A percentile compares a stretch with the other conserved stretches of the same genome.
Evolutionary conservation across 2,888 invertebrate species (phyloP).

Genomic region (Syrphus vitripennis): DNA sequence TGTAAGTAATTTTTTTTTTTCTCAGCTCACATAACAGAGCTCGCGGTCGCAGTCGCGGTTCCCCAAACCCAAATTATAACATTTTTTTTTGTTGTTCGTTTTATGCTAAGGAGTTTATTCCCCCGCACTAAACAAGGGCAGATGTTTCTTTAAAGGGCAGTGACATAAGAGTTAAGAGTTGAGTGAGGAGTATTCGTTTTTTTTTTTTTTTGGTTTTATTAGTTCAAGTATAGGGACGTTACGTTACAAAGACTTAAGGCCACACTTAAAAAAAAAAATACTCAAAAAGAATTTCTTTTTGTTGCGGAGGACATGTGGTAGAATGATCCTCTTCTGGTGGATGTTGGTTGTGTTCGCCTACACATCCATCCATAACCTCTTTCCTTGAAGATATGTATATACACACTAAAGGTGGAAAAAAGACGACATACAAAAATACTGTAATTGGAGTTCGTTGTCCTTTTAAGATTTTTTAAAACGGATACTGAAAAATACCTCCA

Average conservation of each 20-base stretch:
- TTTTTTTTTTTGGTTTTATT: constrained; percentile 52
- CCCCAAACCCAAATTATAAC: constrained; percentile 58
- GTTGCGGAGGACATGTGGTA: constrained; percentile 63
- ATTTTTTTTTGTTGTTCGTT: constrained; percentile 25
- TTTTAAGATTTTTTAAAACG: constrained; percentile 11
- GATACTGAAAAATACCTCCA: neutral
- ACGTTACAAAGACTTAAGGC: constrained; percentile 13
- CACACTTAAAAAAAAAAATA: constrained; percentile 27
- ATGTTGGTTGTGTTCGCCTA: constrained; percentile 24
- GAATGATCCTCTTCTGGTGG: constrained; percentile 26
- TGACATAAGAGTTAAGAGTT: constrained; percentile 47
- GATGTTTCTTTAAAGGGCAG: constrained; percentile 61
- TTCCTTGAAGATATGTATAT: neutral
- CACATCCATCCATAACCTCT: constrained; percentile 31
- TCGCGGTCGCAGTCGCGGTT: no score
- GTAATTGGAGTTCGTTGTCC: constrained; percentile 58
- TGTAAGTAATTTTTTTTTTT: constrained; percentile 29
- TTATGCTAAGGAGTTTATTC: constrained; percentile 58
- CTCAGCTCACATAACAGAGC: neutral
- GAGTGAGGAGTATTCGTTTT: constrained; percentile 30
- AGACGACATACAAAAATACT: constrained; percentile 22
- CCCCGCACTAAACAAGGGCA: constrained; percentile 59
- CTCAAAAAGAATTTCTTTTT: constrained; percentile 22
- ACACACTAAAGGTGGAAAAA: constrained; percentile 51
- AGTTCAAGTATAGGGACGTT: constrained; percentile 32